Conservation (phyloP, 2,113 vertebrate species). For the Chaetops frenatus region DNA sequence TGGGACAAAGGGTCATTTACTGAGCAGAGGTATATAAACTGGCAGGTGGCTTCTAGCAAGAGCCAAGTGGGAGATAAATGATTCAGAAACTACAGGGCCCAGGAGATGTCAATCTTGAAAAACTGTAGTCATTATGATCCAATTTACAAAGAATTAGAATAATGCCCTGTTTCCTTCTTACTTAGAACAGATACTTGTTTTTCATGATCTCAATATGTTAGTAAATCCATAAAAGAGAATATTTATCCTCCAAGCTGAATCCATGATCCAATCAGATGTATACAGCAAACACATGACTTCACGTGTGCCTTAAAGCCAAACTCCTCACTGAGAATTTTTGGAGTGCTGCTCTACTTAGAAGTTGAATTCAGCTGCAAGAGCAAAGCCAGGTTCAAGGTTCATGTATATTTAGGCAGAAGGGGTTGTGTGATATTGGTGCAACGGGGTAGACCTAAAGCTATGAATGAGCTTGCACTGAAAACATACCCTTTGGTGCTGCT, state of each 20-base stretch:
- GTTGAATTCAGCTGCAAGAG: background rate
- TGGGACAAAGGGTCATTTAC: background rate
- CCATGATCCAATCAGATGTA: background rate
- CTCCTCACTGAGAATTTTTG: background rate
- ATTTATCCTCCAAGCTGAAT: background rate
- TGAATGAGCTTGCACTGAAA: background rate
- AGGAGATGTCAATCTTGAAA: background rate
- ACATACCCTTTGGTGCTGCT: slow-evolving; percentile 9
- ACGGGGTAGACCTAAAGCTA: background rate
- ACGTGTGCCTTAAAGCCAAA: background rate
- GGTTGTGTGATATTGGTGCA: background rate
- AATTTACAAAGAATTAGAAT: background rate
- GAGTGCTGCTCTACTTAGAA: background rate
- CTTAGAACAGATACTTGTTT: background rate
- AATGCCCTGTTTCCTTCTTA: background rate
- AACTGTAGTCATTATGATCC: background rate
- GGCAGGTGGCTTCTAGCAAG: background rate
- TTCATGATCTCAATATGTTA: background rate
- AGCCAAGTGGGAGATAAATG: background rate
- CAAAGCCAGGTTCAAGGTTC: background rate
- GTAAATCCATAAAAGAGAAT: background rate
- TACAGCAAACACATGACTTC: background rate
- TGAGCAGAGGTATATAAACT: background rate
- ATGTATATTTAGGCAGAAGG: background rate
- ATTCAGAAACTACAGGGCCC: background rate